phyloP scores from a whole-genome alignment of 2,113 vertebrate genomes.

The Poecilia latipinna region DNA sequence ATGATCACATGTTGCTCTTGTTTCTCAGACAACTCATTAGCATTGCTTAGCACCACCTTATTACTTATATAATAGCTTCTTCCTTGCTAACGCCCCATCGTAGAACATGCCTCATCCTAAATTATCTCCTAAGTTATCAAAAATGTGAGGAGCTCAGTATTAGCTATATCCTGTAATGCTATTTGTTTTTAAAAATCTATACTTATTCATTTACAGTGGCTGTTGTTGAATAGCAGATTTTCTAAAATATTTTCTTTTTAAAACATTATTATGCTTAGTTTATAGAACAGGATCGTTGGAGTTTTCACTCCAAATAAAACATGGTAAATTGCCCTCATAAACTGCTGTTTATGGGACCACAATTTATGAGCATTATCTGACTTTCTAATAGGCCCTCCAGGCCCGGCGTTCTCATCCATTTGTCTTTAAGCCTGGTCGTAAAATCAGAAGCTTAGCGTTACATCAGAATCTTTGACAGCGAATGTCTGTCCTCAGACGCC shows the following conservation, averaged over 20 bases:
- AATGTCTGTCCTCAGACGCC: not conserved
- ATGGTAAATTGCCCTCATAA: constrained; percentile 20
- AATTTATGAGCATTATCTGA: constrained; percentile 27
- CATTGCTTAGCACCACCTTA: no score
- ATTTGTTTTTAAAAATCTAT: no score
- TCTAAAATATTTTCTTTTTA: constrained; percentile 7
- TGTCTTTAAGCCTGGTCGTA: constrained; percentile 34
- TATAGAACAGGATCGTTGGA: not conserved
- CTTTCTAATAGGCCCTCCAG: constrained; percentile 25
- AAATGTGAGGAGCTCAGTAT: no score
- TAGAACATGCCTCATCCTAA: no score
- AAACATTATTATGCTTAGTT: constrained; percentile 9
- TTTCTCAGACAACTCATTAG: no score
- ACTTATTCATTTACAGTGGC: no score
- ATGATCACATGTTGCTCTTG: no score
- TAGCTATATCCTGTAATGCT: no score
- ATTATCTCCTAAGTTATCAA: no score
- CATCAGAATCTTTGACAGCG: not conserved
- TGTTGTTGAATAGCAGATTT: not conserved
- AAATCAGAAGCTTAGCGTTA: constrained; percentile 12
- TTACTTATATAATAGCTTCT: no score
- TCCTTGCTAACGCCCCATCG: no score
- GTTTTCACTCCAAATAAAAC: constrained; percentile 19
- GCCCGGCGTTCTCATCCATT: constrained; percentile 7
- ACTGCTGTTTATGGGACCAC: constrained; percentile 32